Base-by-base conservation (phyloP, 37 sponge, comb jelly and placozoan genomes). In the Ephydatia muelleri region DNA sequence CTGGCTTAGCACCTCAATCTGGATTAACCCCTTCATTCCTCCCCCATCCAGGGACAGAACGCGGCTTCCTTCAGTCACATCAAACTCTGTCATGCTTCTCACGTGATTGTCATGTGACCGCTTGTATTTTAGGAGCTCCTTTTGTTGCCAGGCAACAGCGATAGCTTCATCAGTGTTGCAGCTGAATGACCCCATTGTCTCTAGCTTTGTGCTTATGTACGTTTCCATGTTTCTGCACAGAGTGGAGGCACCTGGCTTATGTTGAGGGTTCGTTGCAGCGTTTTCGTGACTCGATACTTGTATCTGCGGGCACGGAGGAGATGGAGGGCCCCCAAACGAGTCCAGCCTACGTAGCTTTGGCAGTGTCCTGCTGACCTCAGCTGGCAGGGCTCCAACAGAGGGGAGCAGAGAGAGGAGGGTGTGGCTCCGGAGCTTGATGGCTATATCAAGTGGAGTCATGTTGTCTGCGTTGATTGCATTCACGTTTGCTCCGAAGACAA, bases 41-140 rank as follows among this genome's bases (percentile, higher is more conserved):
- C 91, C 91, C 19, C 91, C 91, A 73, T 91, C 91, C 12, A 91
- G 87, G 37, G 72, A 86, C 47, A 91, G 73, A 0, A 91, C 75
- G 3, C 91, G 72, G 31, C 79, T 83, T 0, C 91, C 91, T 4
- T 57, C 0, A 21, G 57, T 57, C 57, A 57, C 57, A 14, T 57
- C 57, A 57, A 57, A 57, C 57, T 57, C 57, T 14, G 57, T 57
- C 19, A 57, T 57, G 16, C 57, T 57, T 57, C 19, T 4, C 57
- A 57, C 57, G 16, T 57, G 57, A 57, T 21, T 57, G 57, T 57
- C 57, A 57, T 57, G 6, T 57, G 80, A 80, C 73, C 72, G 79
- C 73, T 86, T 86, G 73, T 43, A 87, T 49, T 68, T 38, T 3
- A 49, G 0, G 3, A 87, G 76, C 70, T 87, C 88, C 49, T 37